Conservation (phyloP, 2,113 vertebrate genomes). For the Glaucomys volans region DNA sequence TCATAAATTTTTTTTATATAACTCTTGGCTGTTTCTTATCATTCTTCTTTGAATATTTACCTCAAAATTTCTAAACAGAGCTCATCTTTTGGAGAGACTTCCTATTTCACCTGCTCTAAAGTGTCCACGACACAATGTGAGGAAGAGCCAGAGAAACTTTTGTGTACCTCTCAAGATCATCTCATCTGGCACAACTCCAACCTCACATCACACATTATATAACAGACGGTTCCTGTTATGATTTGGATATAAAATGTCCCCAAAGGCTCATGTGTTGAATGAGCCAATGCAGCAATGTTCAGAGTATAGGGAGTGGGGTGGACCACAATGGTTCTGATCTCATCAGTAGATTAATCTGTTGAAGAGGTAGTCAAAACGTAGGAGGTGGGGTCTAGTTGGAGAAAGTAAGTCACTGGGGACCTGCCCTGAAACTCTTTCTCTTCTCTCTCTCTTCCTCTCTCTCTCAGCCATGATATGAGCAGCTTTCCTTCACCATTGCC, state of each 20-base stretch:
- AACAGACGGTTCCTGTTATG: background rate
- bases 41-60: background rate
- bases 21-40: background rate
- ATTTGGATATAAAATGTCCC: background rate
- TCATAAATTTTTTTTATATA: background rate
- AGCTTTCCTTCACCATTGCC: background rate
- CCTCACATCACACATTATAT: background rate
- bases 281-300: background rate
- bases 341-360: background rate
- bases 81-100: background rate
- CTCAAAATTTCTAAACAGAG: background rate
- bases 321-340: background rate
- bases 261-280: background rate
- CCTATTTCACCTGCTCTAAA: background rate
- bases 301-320: background rate
- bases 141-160: background rate
- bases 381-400: background rate
- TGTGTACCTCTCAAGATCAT: background rate
- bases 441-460: no score
- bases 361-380: background rate
- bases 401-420: background rate
- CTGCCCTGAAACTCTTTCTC: background rate
- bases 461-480: background rate
- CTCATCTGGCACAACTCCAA: background rate
- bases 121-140: background rate